Percentiles rank a stretch among this genome's conserved stretches.
These are phyloP conservation scores for Sigmodon hispidus DNA, from an alignment of 2,113 vertebrate species.

Conservation along the genomic window DNA sequence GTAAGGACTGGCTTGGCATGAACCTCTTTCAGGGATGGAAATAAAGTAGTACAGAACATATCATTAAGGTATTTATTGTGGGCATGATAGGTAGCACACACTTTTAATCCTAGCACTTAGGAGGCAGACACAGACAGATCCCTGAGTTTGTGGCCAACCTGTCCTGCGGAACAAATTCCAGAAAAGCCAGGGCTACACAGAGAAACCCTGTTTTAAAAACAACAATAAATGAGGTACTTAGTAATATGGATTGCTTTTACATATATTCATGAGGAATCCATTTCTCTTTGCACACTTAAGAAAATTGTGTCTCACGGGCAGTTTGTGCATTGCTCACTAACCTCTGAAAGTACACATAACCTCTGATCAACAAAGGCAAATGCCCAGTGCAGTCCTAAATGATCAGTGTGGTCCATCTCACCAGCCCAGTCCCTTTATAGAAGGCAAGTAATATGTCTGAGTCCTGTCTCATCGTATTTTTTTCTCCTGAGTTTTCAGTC, in stretches of 20 bases:
- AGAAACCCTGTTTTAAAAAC: background rate
- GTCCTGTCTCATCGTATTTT: background rate
- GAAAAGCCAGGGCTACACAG: background rate
- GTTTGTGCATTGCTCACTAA: background rate
- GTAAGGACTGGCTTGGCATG: background rate
- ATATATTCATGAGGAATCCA: background rate
- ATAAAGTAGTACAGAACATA: background rate
- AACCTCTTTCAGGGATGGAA: background rate
- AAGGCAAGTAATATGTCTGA: background rate
- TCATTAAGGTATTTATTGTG: background rate
- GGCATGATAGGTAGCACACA: background rate
- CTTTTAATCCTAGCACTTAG: background rate
- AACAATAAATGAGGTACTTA: background rate
- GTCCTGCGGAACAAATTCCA: background rate
- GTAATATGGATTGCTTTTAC: background rate
- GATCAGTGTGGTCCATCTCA: fast-evolving
- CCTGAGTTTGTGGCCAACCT: background rate
- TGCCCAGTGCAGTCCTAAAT: no score
- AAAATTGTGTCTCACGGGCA: background rate
- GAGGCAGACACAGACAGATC: background rate
- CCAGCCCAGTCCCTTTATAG: background rate
- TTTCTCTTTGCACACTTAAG: background rate
- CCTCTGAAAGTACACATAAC: background rate
- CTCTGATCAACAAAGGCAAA: background rate
- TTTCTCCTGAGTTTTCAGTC: background rate